Conservation (phyloP, 2,888 invertebrate species). For the Linnaemya tessellans region DNA sequence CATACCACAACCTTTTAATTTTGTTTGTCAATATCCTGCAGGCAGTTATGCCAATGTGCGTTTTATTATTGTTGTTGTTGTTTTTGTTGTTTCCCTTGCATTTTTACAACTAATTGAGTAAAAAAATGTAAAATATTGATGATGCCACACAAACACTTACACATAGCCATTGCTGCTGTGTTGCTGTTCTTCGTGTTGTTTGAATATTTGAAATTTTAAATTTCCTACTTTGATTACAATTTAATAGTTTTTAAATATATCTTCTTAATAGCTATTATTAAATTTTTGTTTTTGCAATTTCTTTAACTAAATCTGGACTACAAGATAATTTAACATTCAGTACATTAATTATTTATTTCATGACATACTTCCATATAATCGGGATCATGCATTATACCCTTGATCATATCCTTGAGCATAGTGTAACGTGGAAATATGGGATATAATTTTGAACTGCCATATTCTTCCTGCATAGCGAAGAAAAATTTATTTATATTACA, state of each 20-base stretch:
- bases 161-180: not conserved
- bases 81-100: constrained; percentile 10
- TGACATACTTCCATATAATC: constrained; percentile 98
- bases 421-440: constrained; percentile 97
- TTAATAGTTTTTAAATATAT: not conserved
- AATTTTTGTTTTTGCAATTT: constrained; percentile 29
- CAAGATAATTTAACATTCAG: constrained; percentile 49
- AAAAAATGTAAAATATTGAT: constrained; percentile 10
- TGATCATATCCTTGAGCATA: constrained; percentile 98
- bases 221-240: constrained; percentile 11
- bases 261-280: not conserved
- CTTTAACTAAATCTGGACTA: constrained; percentile 43
- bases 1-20: constrained; percentile 43
- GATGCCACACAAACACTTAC: too few species aligned
- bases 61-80: constrained; percentile 26
- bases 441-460: constrained; percentile 95
- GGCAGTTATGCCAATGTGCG: constrained; percentile 58
- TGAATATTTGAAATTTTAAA: constrained; percentile 18
- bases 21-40: constrained; percentile 50
- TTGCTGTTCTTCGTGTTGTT: not conserved
- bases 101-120: constrained; percentile 13
- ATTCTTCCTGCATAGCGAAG: constrained; percentile 88
- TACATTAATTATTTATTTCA: constrained; percentile 87
- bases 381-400: constrained; percentile 97
- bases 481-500: constrained; percentile 10